Conservation (phyloP, 2,888 invertebrate genomes). For the Polia nebulosa region DNA sequence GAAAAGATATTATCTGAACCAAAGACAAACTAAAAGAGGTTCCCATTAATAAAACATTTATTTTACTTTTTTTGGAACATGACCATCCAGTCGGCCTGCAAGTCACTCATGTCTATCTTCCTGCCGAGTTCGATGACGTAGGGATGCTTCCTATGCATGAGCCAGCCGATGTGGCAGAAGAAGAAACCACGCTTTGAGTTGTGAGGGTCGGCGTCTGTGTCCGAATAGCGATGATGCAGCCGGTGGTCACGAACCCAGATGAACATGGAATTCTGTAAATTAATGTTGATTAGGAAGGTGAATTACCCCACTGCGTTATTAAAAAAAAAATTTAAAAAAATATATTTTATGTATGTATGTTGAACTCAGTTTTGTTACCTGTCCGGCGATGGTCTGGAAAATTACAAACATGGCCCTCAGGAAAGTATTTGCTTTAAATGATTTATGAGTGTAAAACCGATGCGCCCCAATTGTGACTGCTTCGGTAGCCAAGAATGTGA, state of each 20-base stretch:
- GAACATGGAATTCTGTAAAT: constrained; percentile 93
- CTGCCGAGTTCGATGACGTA: constrained; percentile 93
- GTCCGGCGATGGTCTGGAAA: constrained; percentile 94
- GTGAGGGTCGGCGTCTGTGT: constrained; percentile 94
- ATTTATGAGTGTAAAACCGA: constrained; percentile 94
- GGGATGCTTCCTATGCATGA: constrained; percentile 95
- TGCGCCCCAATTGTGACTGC: constrained; percentile 97
- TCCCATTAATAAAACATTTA: not conserved
- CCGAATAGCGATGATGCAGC: constrained; percentile 94
- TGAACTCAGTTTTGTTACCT: constrained; percentile 87
- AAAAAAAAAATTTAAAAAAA: too few species aligned
- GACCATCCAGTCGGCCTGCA: constrained; percentile 93
- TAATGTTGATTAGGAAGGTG: not conserved
- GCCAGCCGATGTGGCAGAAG: constrained; percentile 97
- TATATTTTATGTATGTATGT: too few species aligned
- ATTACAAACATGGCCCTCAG: constrained; percentile 92
- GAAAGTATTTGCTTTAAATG: constrained; percentile 94
- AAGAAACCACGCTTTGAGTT: constrained; percentile 96
- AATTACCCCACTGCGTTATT: too few species aligned
- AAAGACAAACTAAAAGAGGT: not conserved
- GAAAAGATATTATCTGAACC: not conserved
- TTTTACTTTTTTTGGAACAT: constrained; percentile 94
- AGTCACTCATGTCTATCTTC: constrained; percentile 94
- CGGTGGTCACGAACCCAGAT: constrained; percentile 96
- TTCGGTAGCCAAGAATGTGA: constrained; percentile 77